A percentile compares a stretch with the other conserved stretches of the same genome.
Conservation (phyloP, 2,888 invertebrate species). For the Acrobasis consociella region DNA sequence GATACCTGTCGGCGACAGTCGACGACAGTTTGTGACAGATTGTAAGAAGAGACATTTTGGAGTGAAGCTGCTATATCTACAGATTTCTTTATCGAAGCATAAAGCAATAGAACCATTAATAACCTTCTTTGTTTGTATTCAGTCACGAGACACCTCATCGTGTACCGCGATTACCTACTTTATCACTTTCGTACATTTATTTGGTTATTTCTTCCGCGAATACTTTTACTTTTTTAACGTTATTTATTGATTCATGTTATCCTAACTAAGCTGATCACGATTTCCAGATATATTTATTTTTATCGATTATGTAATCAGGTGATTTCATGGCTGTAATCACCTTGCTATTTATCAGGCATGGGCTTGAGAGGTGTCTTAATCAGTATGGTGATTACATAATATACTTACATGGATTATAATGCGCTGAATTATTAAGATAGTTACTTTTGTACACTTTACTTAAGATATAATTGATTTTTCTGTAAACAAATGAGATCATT, state of each 20-base stretch:
- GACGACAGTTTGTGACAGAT: too few species aligned
- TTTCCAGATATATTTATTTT: slow-evolving; percentile 10
- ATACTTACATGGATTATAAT: not conserved
- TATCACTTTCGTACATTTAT: slow-evolving; percentile 51
- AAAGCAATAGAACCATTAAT: slow-evolving; percentile 38
- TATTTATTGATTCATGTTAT: slow-evolving; percentile 15
- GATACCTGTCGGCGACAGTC: too few species aligned
- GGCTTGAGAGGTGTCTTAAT: not conserved
- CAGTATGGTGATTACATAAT: not conserved
- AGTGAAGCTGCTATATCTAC: too few species aligned
- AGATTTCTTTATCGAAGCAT: slow-evolving; percentile 24
- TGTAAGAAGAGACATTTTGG: too few species aligned
- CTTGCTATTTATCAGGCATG: slow-evolving; percentile 36
- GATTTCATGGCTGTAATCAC: slow-evolving; percentile 32
- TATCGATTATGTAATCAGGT: slow-evolving; percentile 13
- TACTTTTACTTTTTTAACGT: slow-evolving; percentile 42
- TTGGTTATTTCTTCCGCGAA: slow-evolving; percentile 41
- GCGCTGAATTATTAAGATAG: too few species aligned
- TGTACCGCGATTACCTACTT: slow-evolving; percentile 38
- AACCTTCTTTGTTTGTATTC: slow-evolving; percentile 35
- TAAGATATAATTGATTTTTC: too few species aligned
- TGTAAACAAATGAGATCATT: not conserved
- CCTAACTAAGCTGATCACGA: slow-evolving; percentile 15
- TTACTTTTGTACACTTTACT: too few species aligned
- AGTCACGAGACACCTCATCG: slow-evolving; percentile 34